Evolutionary conservation across 1,140 invertebrate species (phyloP).

Genomic region (Drosophila teissieri): DNA sequence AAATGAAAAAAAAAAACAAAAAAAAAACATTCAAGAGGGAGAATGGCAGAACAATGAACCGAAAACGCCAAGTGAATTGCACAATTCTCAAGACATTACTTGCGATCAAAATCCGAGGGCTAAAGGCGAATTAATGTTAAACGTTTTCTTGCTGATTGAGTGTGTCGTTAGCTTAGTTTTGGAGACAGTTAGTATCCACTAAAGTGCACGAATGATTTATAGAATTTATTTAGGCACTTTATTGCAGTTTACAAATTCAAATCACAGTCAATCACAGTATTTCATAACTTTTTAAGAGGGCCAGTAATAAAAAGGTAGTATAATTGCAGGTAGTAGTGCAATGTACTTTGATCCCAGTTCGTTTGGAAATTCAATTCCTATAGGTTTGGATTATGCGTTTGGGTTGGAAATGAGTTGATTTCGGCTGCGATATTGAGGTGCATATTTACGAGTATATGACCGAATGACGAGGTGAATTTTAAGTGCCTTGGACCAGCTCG

Average conservation of each 20-base stretch:
- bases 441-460: conserved; percentile 41
- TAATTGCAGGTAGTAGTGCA: conserved; percentile 14
- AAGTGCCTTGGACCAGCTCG: conserved; percentile 25
- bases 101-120: conserved; percentile 22
- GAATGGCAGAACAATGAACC: conserved; percentile 44
- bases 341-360: conserved; percentile 6
- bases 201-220: too few species aligned
- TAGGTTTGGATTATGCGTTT: conserved; percentile 40
- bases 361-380: conserved; percentile 6
- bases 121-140: conserved; percentile 20
- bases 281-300: not conserved
- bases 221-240: too few species aligned
- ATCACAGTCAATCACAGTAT: not conserved
- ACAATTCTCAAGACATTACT: conserved; percentile 33
- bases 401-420: conserved; percentile 62
- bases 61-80: conserved; percentile 36
- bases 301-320: conserved; percentile 3
- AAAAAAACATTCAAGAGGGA: conserved; percentile 16
- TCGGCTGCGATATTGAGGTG: conserved; percentile 22
- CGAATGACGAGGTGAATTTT: conserved; percentile 66
- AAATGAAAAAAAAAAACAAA: not conserved
- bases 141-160: conserved; percentile 3
- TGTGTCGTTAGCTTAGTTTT: conserved; percentile 1
- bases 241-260: not conserved
- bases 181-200: too few species aligned